Evolutionary conservation across 2,888 invertebrate species (phyloP), one percentile per base, ranked within the genome.

Genomic region (Drosophila parthenogenetica): DNA sequence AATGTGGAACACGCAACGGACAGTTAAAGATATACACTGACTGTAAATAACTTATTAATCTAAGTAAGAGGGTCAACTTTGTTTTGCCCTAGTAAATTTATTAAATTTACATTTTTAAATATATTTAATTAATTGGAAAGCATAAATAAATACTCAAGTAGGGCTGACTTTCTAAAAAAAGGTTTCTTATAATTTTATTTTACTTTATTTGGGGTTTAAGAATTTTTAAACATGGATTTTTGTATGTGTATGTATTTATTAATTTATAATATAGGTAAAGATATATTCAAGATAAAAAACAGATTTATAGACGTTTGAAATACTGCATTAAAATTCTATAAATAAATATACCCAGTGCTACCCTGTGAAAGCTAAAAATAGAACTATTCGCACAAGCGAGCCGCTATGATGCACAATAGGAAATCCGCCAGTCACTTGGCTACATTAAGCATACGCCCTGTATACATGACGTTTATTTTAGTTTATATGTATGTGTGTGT

Each of bases 391-490:
- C 40, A 60, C 68, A 72, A 72, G 55, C 59, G 58, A 50, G 35
- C 25, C 57, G 32, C 60, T 66, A 77, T 51, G 77, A 54, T 74
- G 77, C 51, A 67, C 62, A 73, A 67, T 78, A 81, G 87, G 85
- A 84, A 87, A 82, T 81, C 87, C 85, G 69, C 65, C 68, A 63
- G 75, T 81, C 85, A 84, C 73, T 84, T 65, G 50, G 60, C 58
- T 75, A 81, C 69, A 87, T 81, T 81, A 82, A 76, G 87, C 68
- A 84, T 82, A 84, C 79, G 87, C 76, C 73, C 63, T 22, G 75
- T 84, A 51, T 53, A 50, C 7, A 13, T 35, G 13, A 13, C 35
- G 4, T 35, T 3, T 13, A 35, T 11, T 13, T 13, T 13, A 13
- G 35, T 35, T 35, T 35, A 13, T 35, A 13, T 51, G 14, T 43